Base-by-base conservation (phyloP, 2,797 vertebrate genomes). In the Neosalanx taihuensis region DNA sequence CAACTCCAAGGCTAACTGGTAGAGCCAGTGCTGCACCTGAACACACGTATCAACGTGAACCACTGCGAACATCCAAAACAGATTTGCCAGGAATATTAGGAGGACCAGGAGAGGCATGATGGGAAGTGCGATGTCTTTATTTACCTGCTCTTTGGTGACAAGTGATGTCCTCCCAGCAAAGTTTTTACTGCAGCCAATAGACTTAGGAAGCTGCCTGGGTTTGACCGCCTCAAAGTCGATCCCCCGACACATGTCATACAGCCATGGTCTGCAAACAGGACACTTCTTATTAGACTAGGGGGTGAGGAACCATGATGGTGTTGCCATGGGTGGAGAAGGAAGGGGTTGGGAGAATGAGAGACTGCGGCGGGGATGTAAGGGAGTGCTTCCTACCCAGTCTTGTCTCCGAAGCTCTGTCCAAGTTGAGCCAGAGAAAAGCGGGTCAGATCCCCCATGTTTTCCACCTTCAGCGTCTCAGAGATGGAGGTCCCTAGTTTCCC, bases 101-200 rank as follows among this genome's bases (percentile, higher is more conserved):
- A 26, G 12, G 57, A 20, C 20, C 41, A 46, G 41, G 10, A 10
- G 41, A 46, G 41, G 41, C 41, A 46, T 46, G 41, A 46, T 46
- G 41, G 41, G 41, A 46, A 12, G 41, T 1, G 7, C 2, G 41
- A 46, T 46, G 41, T 46, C 10, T 46, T 13, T 2, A 13, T 46
- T 7, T 83, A 98, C 97, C 95, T 96, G 93, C 4, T 95, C 92
- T 80, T 86, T 93, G 0, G 94, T 95, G 76, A 88, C 86, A 81
- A 99, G 88, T 0, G 95, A 94, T 0, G 90, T 89, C 77, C 87
- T 96, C 67, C 97, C 97, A 3, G 91, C 91, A 75, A 99, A 99
- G 82, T 95, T 97, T 88, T 99, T 99, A 88, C 98, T 95, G 86
- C 97, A 99, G 80, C 97, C 97, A 57, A 99, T 95, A 31, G 96